phyloP scores from a whole-genome alignment of 2,888 invertebrate genomes.

The Galerucella pusilla region DNA sequence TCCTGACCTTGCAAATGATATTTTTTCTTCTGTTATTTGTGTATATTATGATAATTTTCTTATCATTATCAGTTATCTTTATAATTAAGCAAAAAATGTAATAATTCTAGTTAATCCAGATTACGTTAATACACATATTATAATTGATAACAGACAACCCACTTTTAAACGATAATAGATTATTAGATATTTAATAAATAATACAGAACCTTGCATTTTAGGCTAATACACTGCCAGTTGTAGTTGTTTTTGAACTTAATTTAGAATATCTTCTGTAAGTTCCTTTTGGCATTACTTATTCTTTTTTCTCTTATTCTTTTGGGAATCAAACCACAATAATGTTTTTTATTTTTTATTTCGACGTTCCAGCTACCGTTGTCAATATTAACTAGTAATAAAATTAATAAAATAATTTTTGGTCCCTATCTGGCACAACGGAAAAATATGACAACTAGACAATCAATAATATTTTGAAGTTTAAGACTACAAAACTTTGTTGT shows the following conservation, averaged over 20 bases:
- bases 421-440: too few relatives aligned
- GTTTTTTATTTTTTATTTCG: too few relatives aligned
- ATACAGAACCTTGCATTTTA: not conserved
- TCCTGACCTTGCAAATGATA: not conserved
- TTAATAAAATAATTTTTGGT: too few relatives aligned
- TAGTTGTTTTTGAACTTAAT: not conserved
- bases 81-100: not conserved
- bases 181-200: not conserved
- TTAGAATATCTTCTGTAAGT: too few relatives aligned
- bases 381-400: too few relatives aligned
- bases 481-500: too few relatives aligned
- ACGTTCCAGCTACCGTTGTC: too few relatives aligned
- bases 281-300: too few relatives aligned
- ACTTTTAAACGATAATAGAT: not conserved
- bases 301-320: too few relatives aligned
- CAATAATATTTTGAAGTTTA: too few relatives aligned
- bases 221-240: not conserved
- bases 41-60: not conserved
- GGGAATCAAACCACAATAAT: too few relatives aligned
- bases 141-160: not conserved
- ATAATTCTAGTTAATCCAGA: not conserved
- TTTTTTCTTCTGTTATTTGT: not conserved
- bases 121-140: not conserved
- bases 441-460: too few relatives aligned
- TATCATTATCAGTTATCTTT: not conserved